Evolutionary conservation across 2,113 vertebrate genomes (phyloP).

Genomic region (Pseudonaja textilis): DNA sequence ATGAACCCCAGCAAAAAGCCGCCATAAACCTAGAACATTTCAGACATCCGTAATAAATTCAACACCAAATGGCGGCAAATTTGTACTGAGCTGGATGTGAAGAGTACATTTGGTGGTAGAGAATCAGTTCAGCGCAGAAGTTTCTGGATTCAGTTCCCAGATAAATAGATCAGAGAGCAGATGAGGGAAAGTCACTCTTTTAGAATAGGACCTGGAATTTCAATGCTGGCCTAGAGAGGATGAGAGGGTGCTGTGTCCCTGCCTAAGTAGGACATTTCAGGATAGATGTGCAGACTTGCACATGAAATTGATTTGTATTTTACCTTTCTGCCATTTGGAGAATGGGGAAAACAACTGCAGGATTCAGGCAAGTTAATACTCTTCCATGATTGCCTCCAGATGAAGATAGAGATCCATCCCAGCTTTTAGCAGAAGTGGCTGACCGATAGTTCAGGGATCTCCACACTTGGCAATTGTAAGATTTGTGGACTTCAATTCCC

Average conservation of each 20-base stretch:
- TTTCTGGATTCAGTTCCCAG: neutral
- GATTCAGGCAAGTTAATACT: neutral
- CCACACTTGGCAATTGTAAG: no score
- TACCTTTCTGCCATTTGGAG: neutral
- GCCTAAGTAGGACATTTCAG: neutral
- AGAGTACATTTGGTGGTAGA: neutral
- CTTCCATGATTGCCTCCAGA: neutral
- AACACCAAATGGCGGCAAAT: no score
- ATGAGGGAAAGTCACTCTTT: neutral
- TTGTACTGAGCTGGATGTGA: neutral
- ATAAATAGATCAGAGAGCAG: neutral
- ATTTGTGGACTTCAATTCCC: no score
- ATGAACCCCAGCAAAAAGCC: neutral
- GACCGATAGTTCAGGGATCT: no score
- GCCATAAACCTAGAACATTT: neutral
- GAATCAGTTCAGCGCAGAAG: no score
- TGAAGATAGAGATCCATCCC: neutral
- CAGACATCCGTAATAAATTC: neutral
- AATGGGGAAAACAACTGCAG: no score
- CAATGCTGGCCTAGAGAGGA: neutral
- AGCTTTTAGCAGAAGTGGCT: neutral
- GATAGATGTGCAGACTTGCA: neutral
- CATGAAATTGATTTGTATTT: neutral
- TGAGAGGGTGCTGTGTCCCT: neutral
- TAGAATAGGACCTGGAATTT: neutral